These are phyloP conservation scores for Mystacornis crossleyi DNA, from an alignment of 2,113 vertebrate species.

Conservation along the genomic window DNA sequence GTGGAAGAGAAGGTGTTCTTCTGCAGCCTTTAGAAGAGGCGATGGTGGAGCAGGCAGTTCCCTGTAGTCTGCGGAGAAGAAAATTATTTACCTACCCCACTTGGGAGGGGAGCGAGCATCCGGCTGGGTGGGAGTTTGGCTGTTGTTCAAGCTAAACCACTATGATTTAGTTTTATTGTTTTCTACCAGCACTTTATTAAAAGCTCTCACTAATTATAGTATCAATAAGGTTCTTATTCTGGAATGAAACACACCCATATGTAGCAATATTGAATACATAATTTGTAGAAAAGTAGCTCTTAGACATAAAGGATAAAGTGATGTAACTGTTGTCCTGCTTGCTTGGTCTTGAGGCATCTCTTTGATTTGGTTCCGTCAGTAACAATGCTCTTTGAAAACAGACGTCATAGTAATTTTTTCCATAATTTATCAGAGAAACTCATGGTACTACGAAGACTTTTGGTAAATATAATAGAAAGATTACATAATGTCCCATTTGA, in stretches of 20 bases:
- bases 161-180: neutral
- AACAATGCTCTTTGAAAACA: neutral
- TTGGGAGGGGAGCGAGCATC: accelerated
- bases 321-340: neutral
- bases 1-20: neutral
- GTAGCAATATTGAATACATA: neutral
- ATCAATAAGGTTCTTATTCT: neutral
- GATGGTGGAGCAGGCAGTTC: neutral
- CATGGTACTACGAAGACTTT: neutral
- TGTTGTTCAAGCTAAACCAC: neutral
- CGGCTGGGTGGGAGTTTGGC: accelerated
- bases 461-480: neutral
- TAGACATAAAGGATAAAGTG: neutral
- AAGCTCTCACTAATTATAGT: neutral
- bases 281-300: neutral
- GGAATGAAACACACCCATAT: neutral
- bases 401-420: neutral
- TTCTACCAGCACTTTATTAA: neutral
- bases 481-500: neutral
- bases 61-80: neutral
- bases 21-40: neutral
- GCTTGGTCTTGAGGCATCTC: neutral
- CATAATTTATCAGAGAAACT: neutral
- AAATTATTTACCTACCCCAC: neutral
- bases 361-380: neutral